Conservation (phyloP, 2,797 vertebrate species). For the Enoplosus armatus region DNA sequence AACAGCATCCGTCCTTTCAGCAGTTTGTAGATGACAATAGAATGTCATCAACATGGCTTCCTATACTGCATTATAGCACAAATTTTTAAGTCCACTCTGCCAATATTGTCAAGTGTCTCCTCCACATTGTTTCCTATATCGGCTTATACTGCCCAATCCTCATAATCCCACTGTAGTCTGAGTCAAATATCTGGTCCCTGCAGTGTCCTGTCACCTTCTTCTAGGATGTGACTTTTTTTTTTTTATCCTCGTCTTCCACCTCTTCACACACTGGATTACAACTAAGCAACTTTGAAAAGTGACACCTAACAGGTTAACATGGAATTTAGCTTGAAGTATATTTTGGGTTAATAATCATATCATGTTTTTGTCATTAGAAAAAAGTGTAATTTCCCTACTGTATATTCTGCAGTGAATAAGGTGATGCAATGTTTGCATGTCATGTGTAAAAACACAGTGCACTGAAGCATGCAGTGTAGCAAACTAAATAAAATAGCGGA, state of each 20-base stretch:
- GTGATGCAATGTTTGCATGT: conserved; percentile 53
- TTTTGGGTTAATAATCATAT: conserved; percentile 18
- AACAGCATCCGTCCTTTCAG: conserved; percentile 48
- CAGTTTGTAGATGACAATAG: conserved; percentile 56
- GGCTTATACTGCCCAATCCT: conserved; percentile 74
- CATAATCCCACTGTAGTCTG: conserved; percentile 76
- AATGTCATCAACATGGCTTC: conserved; percentile 53
- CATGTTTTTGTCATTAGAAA: conserved; percentile 2
- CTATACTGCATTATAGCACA: conserved; percentile 51
- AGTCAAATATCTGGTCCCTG: conserved; percentile 72
- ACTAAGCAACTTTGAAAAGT: conserved; percentile 34
- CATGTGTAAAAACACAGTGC: conserved; percentile 16
- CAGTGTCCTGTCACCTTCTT: conserved; percentile 70
- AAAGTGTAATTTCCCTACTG: not conserved
- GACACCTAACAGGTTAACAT: conserved; percentile 33
- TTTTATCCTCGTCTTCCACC: conserved; percentile 43
- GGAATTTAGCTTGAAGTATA: conserved; percentile 20
- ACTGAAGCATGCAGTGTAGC: conserved; percentile 11
- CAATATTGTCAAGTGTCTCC: conserved; percentile 62
- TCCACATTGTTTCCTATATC: conserved; percentile 80
- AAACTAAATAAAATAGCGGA: conserved; percentile 20
- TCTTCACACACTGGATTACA: conserved; percentile 66
- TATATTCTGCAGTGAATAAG: conserved; percentile 26
- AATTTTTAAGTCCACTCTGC: conserved; percentile 47
- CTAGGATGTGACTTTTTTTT: conserved; percentile 60